These are phyloP conservation scores for Axea sp. DNA, from an alignment of 2,888 invertebrate genomes.

Conservation along the genomic window DNA sequence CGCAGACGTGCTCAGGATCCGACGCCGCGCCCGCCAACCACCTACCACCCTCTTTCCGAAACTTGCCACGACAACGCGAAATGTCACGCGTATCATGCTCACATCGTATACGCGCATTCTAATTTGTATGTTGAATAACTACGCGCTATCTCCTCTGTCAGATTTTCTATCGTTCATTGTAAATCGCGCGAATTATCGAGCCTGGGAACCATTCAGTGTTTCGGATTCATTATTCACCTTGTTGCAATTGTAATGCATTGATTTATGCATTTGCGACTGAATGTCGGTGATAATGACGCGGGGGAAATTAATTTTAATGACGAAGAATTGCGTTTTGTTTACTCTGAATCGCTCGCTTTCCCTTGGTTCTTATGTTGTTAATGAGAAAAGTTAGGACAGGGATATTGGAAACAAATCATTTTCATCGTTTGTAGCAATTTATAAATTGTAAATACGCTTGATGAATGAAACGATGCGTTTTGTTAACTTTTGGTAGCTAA, in stretches of 20 bases:
- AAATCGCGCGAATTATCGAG: slow-evolving; percentile 55
- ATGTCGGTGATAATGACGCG: slow-evolving; percentile 12
- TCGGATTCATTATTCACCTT: slow-evolving; percentile 50
- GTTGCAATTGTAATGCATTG: slow-evolving; percentile 51
- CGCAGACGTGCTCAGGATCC: slow-evolving; percentile 71
- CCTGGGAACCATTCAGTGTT: slow-evolving; percentile 35
- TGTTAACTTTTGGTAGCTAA: no score
- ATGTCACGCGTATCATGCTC: slow-evolving; percentile 65
- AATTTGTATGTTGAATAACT: slow-evolving; percentile 65
- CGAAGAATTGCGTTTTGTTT: slow-evolving; percentile 30
- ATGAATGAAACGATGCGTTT: no score
- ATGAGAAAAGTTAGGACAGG: no score
- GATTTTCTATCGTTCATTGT: slow-evolving; percentile 58
- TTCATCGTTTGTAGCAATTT: no score
- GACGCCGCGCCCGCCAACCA: slow-evolving; percentile 56
- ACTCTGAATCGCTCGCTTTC: no score
- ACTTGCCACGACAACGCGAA: slow-evolving; percentile 66
- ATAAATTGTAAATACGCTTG: background rate
- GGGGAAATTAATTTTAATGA: slow-evolving; percentile 45
- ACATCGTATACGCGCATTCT: slow-evolving; percentile 59
- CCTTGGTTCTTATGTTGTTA: no score
- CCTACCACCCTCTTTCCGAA: slow-evolving; percentile 62
- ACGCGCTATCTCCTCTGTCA: slow-evolving; percentile 39
- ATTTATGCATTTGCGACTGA: slow-evolving; percentile 27
- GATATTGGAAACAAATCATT: background rate